A percentile compares a stretch with the other conserved stretches of the same genome.
Evolutionary conservation across 2,797 vertebrate species (phyloP).

Genomic region (Zenarchopterus dispar): DNA sequence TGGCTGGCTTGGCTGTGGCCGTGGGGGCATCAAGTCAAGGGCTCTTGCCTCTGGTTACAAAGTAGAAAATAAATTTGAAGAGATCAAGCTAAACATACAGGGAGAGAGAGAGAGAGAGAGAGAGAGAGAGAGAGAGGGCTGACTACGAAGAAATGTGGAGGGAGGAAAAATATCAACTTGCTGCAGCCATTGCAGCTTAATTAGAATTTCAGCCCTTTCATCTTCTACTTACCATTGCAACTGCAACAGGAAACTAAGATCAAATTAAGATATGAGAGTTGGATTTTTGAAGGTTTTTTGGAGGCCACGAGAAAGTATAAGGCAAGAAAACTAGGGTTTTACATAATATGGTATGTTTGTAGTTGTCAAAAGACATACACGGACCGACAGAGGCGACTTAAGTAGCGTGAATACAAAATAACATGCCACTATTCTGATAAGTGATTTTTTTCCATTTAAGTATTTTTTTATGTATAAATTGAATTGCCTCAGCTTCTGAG

Average conservation of each 20-base stretch:
- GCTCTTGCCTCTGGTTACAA: slow-evolving; percentile 82
- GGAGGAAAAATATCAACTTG: slow-evolving; percentile 57
- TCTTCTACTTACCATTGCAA: slow-evolving; percentile 62
- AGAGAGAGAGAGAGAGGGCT: slow-evolving; percentile 48
- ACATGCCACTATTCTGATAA: too few relatives aligned
- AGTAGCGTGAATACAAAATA: slow-evolving; percentile 7
- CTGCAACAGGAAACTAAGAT: slow-evolving; percentile 74
- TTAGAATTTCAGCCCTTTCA: slow-evolving; percentile 75
- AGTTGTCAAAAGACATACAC: slow-evolving; percentile 10
- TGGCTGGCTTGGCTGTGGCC: slow-evolving; percentile 81
- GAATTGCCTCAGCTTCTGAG: too few relatives aligned
- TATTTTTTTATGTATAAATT: too few relatives aligned
- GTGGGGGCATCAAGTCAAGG: slow-evolving; percentile 81
- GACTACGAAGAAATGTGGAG: slow-evolving; percentile 50
- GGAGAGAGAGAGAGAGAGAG: slow-evolving; percentile 35
- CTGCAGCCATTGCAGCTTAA: slow-evolving; percentile 67
- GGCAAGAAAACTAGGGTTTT: slow-evolving; percentile 26
- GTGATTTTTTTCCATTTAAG: too few relatives aligned
- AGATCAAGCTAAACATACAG: slow-evolving; percentile 80
- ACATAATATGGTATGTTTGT: slow-evolving; percentile 16
- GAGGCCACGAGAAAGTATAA: slow-evolving; percentile 25
- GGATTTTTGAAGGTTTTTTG: slow-evolving; percentile 46
- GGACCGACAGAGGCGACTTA: slow-evolving; percentile 6
- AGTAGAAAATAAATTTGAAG: slow-evolving; percentile 81
- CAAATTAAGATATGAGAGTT: slow-evolving; percentile 77